Evolutionary conservation across 2,888 invertebrate species (phyloP).

Genomic region (Euspilapteryx auroguttella): DNA sequence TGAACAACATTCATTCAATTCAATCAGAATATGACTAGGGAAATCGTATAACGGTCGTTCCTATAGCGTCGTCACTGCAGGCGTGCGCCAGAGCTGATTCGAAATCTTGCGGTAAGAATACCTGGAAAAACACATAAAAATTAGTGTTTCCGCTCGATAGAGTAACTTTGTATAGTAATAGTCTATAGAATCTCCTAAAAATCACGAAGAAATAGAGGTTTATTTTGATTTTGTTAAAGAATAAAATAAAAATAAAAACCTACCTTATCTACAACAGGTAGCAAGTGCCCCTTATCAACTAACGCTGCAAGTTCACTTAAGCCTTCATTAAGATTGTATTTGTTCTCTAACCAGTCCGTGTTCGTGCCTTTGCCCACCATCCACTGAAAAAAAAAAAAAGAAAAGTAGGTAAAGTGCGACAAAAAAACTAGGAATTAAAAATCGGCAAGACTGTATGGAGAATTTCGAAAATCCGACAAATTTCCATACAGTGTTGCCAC

Average conservation of each 20-base stretch:
- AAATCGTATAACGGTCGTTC: conserved; percentile 44
- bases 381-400: conserved; percentile 21
- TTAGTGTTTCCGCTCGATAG: too few relatives aligned
- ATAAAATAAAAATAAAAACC: too few relatives aligned
- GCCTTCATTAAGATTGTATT: conserved; percentile 17
- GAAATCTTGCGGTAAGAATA: conserved; percentile 45
- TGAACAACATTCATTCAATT: too few relatives aligned
- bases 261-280: conserved; percentile 45
- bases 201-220: too few relatives aligned
- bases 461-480: too few relatives aligned
- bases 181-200: too few relatives aligned
- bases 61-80: conserved; percentile 43
- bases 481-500: too few relatives aligned
- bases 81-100: conserved; percentile 46
- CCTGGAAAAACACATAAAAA: conserved; percentile 19
- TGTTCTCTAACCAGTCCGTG: conserved; percentile 39
- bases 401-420: not conserved
- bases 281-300: conserved; percentile 28
- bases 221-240: too few relatives aligned
- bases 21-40: too few relatives aligned
- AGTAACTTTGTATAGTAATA: too few relatives aligned
- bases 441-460: too few relatives aligned
- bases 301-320: conserved; percentile 24
- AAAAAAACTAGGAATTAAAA: too few relatives aligned
- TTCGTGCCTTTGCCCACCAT: conserved; percentile 24